Evolutionary conservation across 2,888 invertebrate genomes (phyloP).

Genomic region (Saturnia pavonia): DNA sequence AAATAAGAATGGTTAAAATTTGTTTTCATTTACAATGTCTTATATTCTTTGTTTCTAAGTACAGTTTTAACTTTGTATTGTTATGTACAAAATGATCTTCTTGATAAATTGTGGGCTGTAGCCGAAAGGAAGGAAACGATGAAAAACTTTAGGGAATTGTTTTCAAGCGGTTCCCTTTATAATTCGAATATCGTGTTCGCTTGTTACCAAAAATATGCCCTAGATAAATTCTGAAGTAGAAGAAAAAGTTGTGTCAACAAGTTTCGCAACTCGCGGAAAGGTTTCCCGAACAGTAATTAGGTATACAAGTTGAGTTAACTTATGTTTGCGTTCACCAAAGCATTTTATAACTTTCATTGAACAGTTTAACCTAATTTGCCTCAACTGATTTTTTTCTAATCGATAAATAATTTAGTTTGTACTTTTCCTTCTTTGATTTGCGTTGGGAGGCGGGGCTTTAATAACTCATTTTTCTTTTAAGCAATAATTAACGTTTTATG

Average conservation of each 20-base stretch:
- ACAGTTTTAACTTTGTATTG: conserved; percentile 28
- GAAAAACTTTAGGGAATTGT: conserved; percentile 61
- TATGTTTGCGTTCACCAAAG: conserved; percentile 46
- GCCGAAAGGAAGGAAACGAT: conserved; percentile 53
- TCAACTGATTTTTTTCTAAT: conserved; percentile 2
- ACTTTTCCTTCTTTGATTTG: background rate
- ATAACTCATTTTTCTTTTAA: background rate
- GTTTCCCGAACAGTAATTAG: conserved; percentile 61
- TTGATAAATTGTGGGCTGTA: conserved; percentile 57
- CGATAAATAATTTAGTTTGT: background rate
- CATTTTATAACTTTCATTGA: conserved; percentile 42
- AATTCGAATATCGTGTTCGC: conserved; percentile 65
- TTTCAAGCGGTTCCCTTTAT: conserved; percentile 61
- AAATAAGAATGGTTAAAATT: conserved; percentile 8
- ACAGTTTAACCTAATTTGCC: conserved; percentile 33
- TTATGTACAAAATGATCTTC: conserved; percentile 42
- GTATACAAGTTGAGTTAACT: conserved; percentile 54
- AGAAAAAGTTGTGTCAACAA: conserved; percentile 56
- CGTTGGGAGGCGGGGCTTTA: background rate
- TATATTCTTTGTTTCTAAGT: conserved; percentile 19
- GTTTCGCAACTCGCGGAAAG: conserved; percentile 49
- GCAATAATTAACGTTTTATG: background rate
- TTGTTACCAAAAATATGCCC: conserved; percentile 59
- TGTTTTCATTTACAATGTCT: conserved; percentile 14
- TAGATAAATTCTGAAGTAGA: conserved; percentile 60